Conservation (phyloP, 92 coral and sea anemone species). For the Metridium senile region DNA sequence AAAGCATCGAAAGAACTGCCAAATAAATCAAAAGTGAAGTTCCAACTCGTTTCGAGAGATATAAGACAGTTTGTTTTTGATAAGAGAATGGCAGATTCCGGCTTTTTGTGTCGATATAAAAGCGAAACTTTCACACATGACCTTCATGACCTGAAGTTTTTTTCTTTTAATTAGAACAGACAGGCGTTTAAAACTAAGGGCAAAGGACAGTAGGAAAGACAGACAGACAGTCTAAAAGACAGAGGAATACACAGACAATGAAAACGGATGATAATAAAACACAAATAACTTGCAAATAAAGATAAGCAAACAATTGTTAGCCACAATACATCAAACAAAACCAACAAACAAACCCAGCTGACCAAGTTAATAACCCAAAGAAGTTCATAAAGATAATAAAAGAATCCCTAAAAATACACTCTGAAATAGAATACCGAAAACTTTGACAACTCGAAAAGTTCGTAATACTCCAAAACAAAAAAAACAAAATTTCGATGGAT, state of each 20-base stretch:
- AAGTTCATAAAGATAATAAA: neutral
- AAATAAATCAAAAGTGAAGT: conserved; percentile 30
- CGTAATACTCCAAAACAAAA: conserved; percentile 11
- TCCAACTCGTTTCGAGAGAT: conserved; percentile 25
- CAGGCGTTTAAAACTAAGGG: neutral
- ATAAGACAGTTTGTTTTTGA: conserved; percentile 40
- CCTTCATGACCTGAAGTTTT: conserved; percentile 46
- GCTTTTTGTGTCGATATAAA: conserved; percentile 39
- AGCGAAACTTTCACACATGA: conserved; percentile 51
- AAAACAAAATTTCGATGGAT: conserved; percentile 31
- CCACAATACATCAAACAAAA: neutral
- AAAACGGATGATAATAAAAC: neutral
- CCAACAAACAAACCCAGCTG: conserved; percentile 2
- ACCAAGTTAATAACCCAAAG: neutral
- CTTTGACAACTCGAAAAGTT: conserved; percentile 2
- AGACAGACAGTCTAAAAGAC: conserved; percentile 23
- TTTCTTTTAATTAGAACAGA: neutral
- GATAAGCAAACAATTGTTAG: neutral
- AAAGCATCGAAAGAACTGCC: too few species aligned
- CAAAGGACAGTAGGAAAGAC: conserved; percentile 21
- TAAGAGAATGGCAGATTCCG: conserved; percentile 71
- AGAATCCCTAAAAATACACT: neutral
- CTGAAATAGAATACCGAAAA: neutral
- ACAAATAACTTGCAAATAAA: neutral
- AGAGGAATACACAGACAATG: too few species aligned